Evolutionary conservation across 2,888 invertebrate genomes (phyloP), one percentile per base, ranked within the genome.

Genomic region (Scaptomyza cyrtandrae): DNA sequence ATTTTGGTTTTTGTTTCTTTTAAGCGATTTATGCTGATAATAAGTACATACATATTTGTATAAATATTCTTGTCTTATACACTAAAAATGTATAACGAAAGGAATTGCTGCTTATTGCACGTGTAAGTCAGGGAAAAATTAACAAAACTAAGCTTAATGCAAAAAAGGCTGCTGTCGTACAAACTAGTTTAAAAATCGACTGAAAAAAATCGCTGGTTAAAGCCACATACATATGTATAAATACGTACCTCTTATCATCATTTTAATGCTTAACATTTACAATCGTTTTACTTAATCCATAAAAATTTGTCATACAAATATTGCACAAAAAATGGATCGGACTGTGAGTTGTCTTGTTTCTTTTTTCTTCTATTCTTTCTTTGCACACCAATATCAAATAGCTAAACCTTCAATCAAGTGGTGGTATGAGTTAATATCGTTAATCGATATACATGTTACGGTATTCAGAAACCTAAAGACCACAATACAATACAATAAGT

Each of bases 321-420:
- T 88, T 88, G 89, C 86, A 88, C 84, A 87, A 88, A 79, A 87
- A 90, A 88, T 88, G 88, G 88, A 88, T 88, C 88, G 88, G 88
- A 90, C 90, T 81, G 73, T 79, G 74, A 85, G 75, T 85, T 76
- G 41, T 41, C 9, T 39, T 14, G 14, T 41, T 16, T 16, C 16
- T 16, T 16, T 16, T 10, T 16, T 16, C 7, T 41, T 41, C 41
- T 41, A 41, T 41, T 41, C 16, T 16, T 41, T 41, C 16, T 16
- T 81, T 75, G 85, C 76, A 76, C 67, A 71, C 73, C 83, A 73
- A 74, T 78, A 78, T 71, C 64, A 74, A 71, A 83, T 82, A 69
- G 80, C 80, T 78, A 71, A 81, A 78, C 77, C 85, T 75, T 86
- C 69, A 80, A 84, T 86, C 68, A 68, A 80, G 67, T 86, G 87